Conservation (phyloP, 2,797 vertebrate genomes). For the Neomorphus geoffroyi region DNA sequence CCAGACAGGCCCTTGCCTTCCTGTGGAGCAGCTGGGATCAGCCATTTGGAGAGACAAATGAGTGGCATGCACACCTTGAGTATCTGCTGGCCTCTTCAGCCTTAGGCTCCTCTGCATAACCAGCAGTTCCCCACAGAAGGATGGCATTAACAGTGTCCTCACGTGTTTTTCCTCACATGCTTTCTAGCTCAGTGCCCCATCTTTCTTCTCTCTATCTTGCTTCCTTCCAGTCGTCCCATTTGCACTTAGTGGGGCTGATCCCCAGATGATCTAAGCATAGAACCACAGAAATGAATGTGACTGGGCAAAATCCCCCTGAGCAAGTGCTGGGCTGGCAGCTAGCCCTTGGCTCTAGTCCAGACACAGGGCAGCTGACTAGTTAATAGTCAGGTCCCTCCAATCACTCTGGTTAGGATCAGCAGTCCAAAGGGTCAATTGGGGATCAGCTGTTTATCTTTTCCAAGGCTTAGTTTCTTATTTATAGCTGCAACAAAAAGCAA, state of each 20-base stretch:
- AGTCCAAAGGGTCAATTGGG: not conserved
- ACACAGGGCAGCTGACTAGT: not conserved
- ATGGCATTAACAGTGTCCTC: accelerated
- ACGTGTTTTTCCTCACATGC: accelerated
- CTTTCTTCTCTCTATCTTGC: not conserved
- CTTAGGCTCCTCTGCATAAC: not conserved
- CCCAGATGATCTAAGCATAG: not conserved
- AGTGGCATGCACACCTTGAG: not conserved
- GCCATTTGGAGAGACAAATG: not conserved
- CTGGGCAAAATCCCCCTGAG: not conserved
- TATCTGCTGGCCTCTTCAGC: not conserved
- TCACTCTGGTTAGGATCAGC: not conserved
- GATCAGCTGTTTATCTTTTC: not conserved
- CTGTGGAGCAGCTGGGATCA: not conserved
- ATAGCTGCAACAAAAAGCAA: not conserved
- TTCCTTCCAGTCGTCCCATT: not conserved
- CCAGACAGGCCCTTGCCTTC: not conserved
- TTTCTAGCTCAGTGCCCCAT: not conserved
- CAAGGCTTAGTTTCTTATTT: not conserved
- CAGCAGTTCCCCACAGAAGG: not conserved
- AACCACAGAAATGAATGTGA: not conserved
- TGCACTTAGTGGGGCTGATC: not conserved
- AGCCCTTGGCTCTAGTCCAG: not conserved
- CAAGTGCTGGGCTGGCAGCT: accelerated
- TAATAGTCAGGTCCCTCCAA: not conserved